Base-by-base conservation (phyloP, 92 coral and sea anemone genomes). In the Scolanthus callimorphus region DNA sequence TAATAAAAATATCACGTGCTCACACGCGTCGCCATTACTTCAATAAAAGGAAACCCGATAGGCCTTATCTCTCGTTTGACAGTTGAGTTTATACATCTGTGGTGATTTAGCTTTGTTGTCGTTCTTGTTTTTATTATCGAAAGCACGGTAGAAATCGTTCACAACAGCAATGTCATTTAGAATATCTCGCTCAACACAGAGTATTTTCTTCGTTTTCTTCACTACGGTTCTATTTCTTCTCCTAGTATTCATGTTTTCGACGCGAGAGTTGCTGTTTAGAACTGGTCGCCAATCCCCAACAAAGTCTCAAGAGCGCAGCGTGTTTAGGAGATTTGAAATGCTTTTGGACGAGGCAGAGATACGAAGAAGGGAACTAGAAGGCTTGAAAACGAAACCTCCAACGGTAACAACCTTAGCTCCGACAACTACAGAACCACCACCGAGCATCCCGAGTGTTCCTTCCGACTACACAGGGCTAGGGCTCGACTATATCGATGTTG, bases 401-500 rank as follows among this genome's bases (percentile, higher is more conserved):
- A 22, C n/a, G 15, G 28, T 45, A 20, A 39, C 47, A 30, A 34
- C 47, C 13, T 45, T 25, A 39, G 29, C 55, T 13, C 27, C 39
- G 13, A 39, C 51, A 1, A 28, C 25, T 9, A 60, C 66, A 8
- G 2, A 30, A 2, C 29, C 62, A 3, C 25, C 51, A 1, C 11
- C 27, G 3, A 55, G 51, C 0, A 67, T 67, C 12, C 73, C 73
- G 0, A 54, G 48, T 20, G 29, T 67, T 1, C 73, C 73, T 1
- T 67, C 73, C 0, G 73, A 67, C 13, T 31, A 67, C 38, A 24
- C 55, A 1, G 31, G 56, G 12, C 46, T 20, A 17, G 54, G 45
- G 1, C 43, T 67, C 8, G 55, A 53, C 2, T 67, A 67, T 29
- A 38, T 67, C 11, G 73, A 67, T n/a, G 60, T 53, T 26, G 62